Percentiles rank a stretch among this genome's conserved stretches.
These are phyloP conservation scores for Ostrea denselamellosa DNA, from an alignment of 1,140 invertebrate genomes.

Conservation along the genomic window DNA sequence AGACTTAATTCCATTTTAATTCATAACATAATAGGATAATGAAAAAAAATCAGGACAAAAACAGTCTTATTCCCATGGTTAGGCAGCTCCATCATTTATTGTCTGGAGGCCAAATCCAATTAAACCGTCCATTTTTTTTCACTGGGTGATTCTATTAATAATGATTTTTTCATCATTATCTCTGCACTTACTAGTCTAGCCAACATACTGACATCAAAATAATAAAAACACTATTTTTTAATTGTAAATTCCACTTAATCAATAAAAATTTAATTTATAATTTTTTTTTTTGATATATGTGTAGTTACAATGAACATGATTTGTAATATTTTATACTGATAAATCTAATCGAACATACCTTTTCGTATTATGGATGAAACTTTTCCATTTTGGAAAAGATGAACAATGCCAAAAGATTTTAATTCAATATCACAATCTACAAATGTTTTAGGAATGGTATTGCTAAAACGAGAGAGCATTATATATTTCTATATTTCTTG, in stretches of 20 bases:
- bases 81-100: neutral
- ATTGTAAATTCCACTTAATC: neutral
- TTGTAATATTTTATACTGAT: too few relatives aligned
- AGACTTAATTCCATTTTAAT: neutral
- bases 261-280: too few relatives aligned
- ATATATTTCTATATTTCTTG: too few relatives aligned
- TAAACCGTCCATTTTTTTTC: neutral
- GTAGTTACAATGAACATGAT: too few relatives aligned
- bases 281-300: too few relatives aligned
- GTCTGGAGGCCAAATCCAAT: slow-evolving; percentile 1
- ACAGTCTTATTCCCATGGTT: neutral
- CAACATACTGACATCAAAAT: neutral
- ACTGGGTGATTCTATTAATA: neutral
- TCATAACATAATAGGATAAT: neutral
- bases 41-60: slow-evolving; percentile 5
- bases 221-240: neutral
- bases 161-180: neutral
- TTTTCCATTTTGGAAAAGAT: too few relatives aligned
- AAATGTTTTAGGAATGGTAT: too few relatives aligned
- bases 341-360: too few relatives aligned
- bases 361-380: too few relatives aligned
- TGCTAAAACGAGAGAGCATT: too few relatives aligned
- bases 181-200: neutral
- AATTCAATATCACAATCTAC: too few relatives aligned
- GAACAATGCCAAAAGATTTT: too few relatives aligned